These are phyloP conservation scores for Euspilapteryx auroguttella DNA, from an alignment of 2,888 invertebrate species.

Conservation along the genomic window DNA sequence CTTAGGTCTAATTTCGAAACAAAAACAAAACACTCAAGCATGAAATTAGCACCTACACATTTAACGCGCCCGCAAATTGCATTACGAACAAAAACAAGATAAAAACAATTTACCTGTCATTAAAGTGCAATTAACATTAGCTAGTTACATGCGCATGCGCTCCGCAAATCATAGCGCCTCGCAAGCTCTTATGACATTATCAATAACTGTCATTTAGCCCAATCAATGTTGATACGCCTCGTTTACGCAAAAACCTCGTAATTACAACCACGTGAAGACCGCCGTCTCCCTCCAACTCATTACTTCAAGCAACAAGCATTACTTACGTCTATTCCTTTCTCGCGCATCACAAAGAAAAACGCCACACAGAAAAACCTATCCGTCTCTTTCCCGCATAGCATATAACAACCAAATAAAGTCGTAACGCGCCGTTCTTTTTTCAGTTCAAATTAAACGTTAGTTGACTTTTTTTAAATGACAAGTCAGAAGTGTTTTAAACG, in stretches of 20 bases:
- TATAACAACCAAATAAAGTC: constrained; percentile 22
- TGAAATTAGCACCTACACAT: no score
- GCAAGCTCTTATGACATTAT: constrained; percentile 41
- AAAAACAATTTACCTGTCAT: constrained; percentile 27
- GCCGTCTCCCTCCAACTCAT: constrained; percentile 51
- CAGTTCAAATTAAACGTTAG: constrained; percentile 18
- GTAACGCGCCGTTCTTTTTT: constrained; percentile 19
- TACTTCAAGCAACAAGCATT: constrained; percentile 28
- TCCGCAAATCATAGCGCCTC: constrained; percentile 23
- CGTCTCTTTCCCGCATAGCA: constrained; percentile 25
- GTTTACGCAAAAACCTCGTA: constrained; percentile 45
- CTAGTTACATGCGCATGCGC: constrained; percentile 24
- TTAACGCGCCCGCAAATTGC: no score
- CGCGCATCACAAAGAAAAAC: constrained; percentile 23
- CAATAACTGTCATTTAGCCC: constrained; percentile 52
- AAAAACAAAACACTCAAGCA: no score
- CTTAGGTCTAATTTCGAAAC: no score
- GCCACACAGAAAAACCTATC: constrained; percentile 17
- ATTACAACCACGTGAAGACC: constrained; percentile 36
- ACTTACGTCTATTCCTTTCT: constrained; percentile 41
- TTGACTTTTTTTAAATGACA: constrained; percentile 32
- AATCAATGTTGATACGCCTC: constrained; percentile 51
- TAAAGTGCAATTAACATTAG: constrained; percentile 46
- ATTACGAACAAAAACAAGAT: no score
- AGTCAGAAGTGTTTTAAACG: constrained; percentile 17